A percentile compares a stretch with the other conserved stretches of the same genome.
Evolutionary conservation across 2,888 invertebrate genomes (phyloP).

Genomic region (Phengaris arion): DNA sequence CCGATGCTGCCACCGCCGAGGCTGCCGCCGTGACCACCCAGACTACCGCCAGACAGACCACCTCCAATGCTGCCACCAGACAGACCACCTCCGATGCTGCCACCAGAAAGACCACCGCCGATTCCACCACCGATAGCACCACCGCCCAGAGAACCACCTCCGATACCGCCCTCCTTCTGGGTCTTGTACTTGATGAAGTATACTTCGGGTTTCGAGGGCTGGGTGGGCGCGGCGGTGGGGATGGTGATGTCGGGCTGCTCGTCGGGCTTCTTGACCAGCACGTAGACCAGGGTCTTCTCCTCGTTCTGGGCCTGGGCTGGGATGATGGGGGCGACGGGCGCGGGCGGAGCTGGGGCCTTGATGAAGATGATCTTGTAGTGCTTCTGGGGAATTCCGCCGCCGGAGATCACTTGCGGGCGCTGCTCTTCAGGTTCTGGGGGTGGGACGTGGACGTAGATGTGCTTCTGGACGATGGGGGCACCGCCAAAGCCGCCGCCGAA

Average conservation of each 20-base stretch:
- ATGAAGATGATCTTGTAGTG: conserved; percentile 94
- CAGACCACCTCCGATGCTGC: conserved; percentile 46
- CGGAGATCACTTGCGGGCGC: conserved; percentile 82
- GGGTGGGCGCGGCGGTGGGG: conserved; percentile 84
- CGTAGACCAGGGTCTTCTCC: conserved; percentile 90
- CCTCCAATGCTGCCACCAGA: conserved; percentile 49
- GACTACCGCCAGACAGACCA: conserved; percentile 48
- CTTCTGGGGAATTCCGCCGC: conserved; percentile 84
- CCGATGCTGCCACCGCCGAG: conserved; percentile 47
- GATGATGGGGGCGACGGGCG: conserved; percentile 86
- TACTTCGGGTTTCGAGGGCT: conserved; percentile 89
- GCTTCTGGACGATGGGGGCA: conserved; percentile 84
- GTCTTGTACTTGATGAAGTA: conserved; percentile 93
- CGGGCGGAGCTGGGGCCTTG: conserved; percentile 88
- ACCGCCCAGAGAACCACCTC: conserved; percentile 49
- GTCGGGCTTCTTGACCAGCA: conserved; percentile 90
- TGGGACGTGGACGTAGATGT: conserved; percentile 91
- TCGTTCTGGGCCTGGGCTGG: conserved; percentile 86
- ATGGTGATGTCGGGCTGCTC: conserved; percentile 90
- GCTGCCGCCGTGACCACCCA: conserved; percentile 51
- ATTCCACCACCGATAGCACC: conserved; percentile 53
- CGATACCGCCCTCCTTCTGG: conserved; percentile 75
- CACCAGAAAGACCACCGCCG: conserved; percentile 48
- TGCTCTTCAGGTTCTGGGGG: conserved; percentile 88
- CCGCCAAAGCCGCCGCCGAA: conserved; percentile 64